phyloP scores from a whole-genome alignment of 2,113 vertebrate genomes.

The Ramphastos sulfuratus region DNA sequence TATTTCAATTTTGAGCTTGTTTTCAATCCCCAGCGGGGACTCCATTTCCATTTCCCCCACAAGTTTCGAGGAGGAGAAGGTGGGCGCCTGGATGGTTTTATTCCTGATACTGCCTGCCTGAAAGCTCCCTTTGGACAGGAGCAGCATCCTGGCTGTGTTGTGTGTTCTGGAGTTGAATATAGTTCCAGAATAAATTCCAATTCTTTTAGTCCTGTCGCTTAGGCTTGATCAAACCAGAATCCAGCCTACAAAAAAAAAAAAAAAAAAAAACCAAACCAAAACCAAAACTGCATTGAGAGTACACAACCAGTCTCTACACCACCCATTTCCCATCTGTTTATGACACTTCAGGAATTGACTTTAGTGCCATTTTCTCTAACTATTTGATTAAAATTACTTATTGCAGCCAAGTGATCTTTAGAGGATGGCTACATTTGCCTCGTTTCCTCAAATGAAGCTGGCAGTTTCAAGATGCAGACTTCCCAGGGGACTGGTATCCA shows the following conservation, averaged over 20 bases:
- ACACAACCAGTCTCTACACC: background rate
- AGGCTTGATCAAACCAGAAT: conserved; percentile 34
- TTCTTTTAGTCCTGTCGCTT: conserved; percentile 46
- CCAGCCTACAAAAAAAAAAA: background rate
- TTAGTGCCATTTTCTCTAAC: conserved; percentile 26
- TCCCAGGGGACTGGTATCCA: background rate
- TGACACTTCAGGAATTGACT: conserved; percentile 27
- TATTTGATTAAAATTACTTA: conserved; percentile 66
- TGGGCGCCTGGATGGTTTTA: background rate
- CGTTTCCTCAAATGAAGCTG: conserved; percentile 32
- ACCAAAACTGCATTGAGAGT: background rate
- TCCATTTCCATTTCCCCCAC: background rate
- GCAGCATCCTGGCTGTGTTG: background rate
- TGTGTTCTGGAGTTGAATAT: background rate
- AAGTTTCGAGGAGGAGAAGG: background rate
- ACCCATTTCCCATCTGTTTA: conserved; percentile 34
- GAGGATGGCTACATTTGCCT: conserved; percentile 47
- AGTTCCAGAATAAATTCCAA: conserved; percentile 61
- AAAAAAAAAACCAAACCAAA: too few species aligned
- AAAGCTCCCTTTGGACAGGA: background rate
- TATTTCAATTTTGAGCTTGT: conserved; percentile 62
- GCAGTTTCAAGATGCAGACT: conserved; percentile 27
- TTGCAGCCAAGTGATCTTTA: conserved; percentile 46
- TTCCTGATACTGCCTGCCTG: background rate
- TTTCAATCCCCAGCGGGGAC: conserved; percentile 45